These are phyloP conservation scores for Cairina moschata DNA, from an alignment of 2,113 vertebrate species.

Conservation along the genomic window DNA sequence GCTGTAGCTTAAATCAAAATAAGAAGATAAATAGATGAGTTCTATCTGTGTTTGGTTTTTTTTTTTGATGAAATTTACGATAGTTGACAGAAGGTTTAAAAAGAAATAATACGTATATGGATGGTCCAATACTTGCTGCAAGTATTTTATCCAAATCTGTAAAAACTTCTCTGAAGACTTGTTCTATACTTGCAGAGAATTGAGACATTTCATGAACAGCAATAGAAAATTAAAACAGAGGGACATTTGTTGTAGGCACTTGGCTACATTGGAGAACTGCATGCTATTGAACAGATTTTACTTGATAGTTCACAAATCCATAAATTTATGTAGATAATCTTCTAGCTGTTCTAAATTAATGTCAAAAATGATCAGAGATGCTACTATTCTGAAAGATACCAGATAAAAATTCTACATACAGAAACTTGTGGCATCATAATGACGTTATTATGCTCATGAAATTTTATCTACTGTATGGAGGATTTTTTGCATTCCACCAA, in stretches of 20 bases:
- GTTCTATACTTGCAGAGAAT: not conserved
- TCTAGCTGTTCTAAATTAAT: not conserved
- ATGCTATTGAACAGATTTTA: not conserved
- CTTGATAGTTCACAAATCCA: not conserved
- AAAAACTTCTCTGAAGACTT: not conserved
- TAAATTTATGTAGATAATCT: not conserved
- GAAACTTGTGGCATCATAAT: not conserved
- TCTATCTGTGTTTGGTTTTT: not conserved
- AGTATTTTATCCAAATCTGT: not conserved
- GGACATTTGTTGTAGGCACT: not conserved
- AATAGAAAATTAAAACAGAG: not conserved
- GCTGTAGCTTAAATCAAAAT: not conserved
- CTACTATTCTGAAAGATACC: not conserved
- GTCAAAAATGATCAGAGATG: not conserved
- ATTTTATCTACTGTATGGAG: not conserved
- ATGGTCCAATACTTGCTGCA: not conserved
- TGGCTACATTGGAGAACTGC: not conserved
- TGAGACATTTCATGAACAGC: not conserved
- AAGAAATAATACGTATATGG: too few species aligned
- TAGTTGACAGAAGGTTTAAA: not conserved
- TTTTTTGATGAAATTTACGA: not conserved
- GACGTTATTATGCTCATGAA: not conserved
- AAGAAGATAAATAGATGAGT: not conserved
- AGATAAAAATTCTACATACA: not conserved
- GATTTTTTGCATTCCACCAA: not conserved